These are phyloP conservation scores for Cybosia mesomella DNA, from an alignment of 2,888 invertebrate genomes.

Conservation along the genomic window DNA sequence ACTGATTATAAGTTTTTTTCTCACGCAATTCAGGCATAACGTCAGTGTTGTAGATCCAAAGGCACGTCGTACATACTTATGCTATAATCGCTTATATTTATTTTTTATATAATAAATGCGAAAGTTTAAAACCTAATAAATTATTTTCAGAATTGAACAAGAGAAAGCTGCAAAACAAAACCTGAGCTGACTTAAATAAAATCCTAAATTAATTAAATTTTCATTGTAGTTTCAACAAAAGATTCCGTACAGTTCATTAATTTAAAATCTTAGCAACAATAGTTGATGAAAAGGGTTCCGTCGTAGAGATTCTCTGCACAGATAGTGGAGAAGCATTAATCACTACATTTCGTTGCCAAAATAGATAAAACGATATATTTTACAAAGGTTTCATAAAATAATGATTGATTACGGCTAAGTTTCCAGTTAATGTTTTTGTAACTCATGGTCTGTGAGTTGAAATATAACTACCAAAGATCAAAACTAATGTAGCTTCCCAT, in stretches of 20 bases:
- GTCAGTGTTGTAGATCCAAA: too few species aligned
- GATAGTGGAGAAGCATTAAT: constrained; percentile 46
- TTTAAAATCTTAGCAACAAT: constrained; percentile 69
- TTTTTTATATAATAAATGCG: too few species aligned
- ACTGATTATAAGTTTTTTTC: too few species aligned
- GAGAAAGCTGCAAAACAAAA: constrained; percentile 5
- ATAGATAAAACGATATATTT: constrained; percentile 44
- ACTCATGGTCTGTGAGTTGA: not conserved
- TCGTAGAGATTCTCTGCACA: constrained; percentile 39
- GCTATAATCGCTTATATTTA: too few species aligned
- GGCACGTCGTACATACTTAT: too few species aligned
- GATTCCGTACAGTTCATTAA: constrained; percentile 62
- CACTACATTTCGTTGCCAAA: constrained; percentile 35
- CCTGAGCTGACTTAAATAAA: constrained; percentile 15
- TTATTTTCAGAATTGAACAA: not conserved
- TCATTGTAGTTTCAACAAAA: constrained; percentile 61
- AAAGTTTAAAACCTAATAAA: too few species aligned
- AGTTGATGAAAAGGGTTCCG: constrained; percentile 37
- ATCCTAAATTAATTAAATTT: constrained; percentile 55
- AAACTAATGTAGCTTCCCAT: too few species aligned
- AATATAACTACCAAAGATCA: not conserved
- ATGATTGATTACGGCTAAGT: constrained; percentile 41
- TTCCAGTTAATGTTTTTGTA: constrained; percentile 27
- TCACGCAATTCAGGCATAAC: too few species aligned
- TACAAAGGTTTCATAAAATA: constrained; percentile 37